Evolutionary conservation across 2,113 vertebrate species (phyloP).

Genomic region (Coracopsis vasa): DNA sequence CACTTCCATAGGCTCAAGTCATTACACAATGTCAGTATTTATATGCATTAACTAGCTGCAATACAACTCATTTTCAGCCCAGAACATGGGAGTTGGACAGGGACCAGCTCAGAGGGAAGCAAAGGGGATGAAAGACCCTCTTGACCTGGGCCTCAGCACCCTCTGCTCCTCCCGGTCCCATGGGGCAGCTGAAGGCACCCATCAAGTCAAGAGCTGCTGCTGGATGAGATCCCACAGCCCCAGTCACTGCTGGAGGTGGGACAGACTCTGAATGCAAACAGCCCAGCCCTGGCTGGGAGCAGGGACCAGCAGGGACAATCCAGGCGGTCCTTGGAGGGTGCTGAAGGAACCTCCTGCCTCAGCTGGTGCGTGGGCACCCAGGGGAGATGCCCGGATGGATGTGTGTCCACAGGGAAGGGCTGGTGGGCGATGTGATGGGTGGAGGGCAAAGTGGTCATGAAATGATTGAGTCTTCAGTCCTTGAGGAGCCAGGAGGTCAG

Average conservation of each 20-base stretch:
- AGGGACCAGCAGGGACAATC: not conserved
- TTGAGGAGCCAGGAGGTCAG: not conserved
- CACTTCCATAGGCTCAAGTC: not conserved
- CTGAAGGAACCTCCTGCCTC: not conserved
- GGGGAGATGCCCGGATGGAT: not conserved
- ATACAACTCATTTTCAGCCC: not conserved
- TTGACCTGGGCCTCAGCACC: rapidly evolving
- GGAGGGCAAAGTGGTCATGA: not conserved
- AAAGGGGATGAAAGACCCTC: not conserved
- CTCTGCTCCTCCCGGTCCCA: not conserved
- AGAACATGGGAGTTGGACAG: not conserved
- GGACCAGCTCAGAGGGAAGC: not conserved
- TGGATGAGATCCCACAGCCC: rapidly evolving
- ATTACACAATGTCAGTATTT: not conserved
- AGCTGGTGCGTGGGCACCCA: not conserved
- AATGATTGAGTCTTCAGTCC: not conserved
- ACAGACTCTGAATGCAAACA: not conserved
- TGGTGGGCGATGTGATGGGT: not conserved
- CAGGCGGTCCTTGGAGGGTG: not conserved
- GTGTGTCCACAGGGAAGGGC: not conserved
- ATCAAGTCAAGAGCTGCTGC: not conserved
- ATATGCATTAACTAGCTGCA: not conserved
- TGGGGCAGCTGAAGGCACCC: not conserved
- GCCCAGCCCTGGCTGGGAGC: not conserved
- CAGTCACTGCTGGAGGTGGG: not conserved